phyloP scores from a whole-genome alignment of 2,888 invertebrate genomes.

The Apamea monoglypha region DNA sequence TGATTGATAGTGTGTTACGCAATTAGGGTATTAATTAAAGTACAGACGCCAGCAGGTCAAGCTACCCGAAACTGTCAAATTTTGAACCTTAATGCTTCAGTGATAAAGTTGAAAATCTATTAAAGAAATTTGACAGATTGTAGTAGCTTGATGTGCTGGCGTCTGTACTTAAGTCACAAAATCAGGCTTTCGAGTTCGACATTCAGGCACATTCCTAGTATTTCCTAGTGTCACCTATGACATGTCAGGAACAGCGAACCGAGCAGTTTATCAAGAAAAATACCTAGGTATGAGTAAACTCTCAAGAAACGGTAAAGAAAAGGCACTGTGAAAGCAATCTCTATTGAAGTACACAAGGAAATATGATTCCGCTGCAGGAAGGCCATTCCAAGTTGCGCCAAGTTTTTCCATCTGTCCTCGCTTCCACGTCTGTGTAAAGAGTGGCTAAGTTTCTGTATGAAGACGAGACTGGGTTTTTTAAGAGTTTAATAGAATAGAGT shows the following conservation, averaged over 20 bases:
- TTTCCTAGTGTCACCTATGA: background rate
- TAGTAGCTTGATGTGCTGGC: too few relatives aligned
- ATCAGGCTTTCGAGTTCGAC: background rate
- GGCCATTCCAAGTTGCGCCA: constrained; percentile 31
- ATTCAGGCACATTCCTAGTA: background rate
- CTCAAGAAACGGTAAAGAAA: constrained; percentile 9
- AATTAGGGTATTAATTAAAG: too few relatives aligned
- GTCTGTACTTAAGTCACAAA: too few relatives aligned
- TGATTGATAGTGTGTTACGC: too few relatives aligned
- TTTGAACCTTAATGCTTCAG: too few relatives aligned
- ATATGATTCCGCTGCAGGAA: constrained; percentile 22
- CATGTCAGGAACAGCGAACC: background rate
- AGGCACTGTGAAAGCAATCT: constrained; percentile 29
- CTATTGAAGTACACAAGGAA: constrained; percentile 24
- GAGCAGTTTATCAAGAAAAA: background rate
- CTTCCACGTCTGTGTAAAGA: background rate
- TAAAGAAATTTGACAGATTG: too few relatives aligned
- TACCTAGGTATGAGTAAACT: background rate
- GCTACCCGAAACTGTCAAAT: too few relatives aligned
- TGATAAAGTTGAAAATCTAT: too few relatives aligned
- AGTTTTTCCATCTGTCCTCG: constrained; percentile 49
- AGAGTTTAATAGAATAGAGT: background rate
- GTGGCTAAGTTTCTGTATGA: constrained; percentile 28
- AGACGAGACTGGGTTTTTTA: background rate
- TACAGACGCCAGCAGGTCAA: too few relatives aligned